These are phyloP conservation scores for Scomber scombrus DNA, from an alignment of 2,113 vertebrate genomes.

Conservation along the genomic window DNA sequence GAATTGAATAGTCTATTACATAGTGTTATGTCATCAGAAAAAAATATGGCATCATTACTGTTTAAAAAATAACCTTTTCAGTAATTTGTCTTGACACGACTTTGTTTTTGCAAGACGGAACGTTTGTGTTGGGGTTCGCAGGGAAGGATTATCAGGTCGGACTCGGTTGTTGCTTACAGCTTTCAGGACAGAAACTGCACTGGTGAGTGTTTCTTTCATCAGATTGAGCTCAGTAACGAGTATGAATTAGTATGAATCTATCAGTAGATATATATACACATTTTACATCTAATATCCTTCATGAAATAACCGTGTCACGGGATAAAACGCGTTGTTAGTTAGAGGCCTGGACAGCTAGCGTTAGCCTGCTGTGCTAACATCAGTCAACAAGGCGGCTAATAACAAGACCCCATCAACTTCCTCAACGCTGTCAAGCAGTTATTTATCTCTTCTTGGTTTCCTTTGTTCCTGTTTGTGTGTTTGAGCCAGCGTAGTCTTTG, in stretches of 20 bases:
- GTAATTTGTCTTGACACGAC: background rate
- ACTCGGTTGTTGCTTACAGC: slow-evolving; percentile 59
- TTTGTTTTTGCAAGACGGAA: slow-evolving; percentile 50
- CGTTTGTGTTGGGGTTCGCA: background rate
- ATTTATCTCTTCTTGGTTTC: background rate
- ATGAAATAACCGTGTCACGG: background rate
- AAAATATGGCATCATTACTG: background rate
- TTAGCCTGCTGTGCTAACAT: slow-evolving; percentile 63
- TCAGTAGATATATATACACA: too few relatives aligned
- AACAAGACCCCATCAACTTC: slow-evolving; percentile 40
- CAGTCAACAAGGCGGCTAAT: slow-evolving; percentile 49
- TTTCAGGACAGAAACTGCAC: slow-evolving; percentile 49
- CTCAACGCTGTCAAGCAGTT: background rate
- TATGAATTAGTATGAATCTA: background rate
- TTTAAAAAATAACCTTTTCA: background rate
- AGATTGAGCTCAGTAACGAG: too few relatives aligned
- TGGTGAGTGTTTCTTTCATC: slow-evolving; percentile 66
- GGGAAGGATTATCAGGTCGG: slow-evolving; percentile 67
- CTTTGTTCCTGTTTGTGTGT: background rate
- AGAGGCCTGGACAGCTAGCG: slow-evolving; percentile 55
- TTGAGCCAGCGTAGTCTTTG: background rate
- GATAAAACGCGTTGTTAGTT: background rate
- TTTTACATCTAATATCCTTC: fast-evolving
- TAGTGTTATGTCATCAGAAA: background rate
- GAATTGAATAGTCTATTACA: background rate